phyloP scores from a whole-genome alignment of 2,113 vertebrate genomes.

The Hemiprocne comata region DNA sequence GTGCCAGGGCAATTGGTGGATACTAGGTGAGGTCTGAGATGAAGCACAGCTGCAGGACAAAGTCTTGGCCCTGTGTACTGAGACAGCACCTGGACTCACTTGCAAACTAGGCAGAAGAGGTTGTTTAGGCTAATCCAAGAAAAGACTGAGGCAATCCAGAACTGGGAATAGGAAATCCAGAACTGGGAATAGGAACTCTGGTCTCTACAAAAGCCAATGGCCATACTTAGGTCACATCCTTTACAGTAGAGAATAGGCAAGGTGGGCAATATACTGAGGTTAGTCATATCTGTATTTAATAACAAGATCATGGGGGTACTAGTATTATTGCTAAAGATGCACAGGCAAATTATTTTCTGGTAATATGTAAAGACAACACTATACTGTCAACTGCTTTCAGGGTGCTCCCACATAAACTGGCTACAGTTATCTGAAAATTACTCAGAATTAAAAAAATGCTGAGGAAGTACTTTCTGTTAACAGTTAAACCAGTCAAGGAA shows the following conservation, averaged over 20 bases:
- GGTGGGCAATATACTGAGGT: rapidly evolving
- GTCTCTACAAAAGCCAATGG: background rate
- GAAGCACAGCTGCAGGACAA: background rate
- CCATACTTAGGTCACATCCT: background rate
- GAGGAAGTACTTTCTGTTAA: background rate
- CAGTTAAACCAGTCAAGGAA: background rate
- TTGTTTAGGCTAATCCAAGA: background rate
- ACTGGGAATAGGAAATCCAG: background rate
- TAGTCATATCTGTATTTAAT: background rate
- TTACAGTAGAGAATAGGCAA: background rate
- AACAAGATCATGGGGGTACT: background rate
- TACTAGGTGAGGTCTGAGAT: background rate
- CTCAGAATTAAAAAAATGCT: background rate
- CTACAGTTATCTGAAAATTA: background rate
- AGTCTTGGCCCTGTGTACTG: background rate
- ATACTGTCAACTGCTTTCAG: rapidly evolving
- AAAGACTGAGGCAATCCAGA: background rate
- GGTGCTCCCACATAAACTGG: background rate
- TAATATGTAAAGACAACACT: background rate
- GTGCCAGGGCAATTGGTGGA: background rate
- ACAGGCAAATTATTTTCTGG: background rate
- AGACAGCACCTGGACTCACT: background rate
- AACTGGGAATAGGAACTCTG: background rate
- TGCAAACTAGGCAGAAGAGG: background rate
- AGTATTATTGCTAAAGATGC: background rate